A percentile compares a stretch with the other conserved stretches of the same genome.
Conservation (phyloP, 2,797 vertebrate genomes). For the Lacerta bilineata region DNA sequence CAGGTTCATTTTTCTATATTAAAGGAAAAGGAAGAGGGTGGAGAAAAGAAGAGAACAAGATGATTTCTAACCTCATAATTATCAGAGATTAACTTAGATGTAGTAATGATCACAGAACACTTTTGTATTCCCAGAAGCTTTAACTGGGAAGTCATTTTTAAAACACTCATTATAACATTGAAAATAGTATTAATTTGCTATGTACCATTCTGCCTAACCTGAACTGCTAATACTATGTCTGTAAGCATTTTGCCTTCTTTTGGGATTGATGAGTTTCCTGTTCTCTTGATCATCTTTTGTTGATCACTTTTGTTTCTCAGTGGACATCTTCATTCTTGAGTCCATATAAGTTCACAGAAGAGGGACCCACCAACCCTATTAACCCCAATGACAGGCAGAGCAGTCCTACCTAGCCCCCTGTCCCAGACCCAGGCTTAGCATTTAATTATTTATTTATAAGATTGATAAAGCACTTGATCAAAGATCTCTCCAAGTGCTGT, state of each 20-base stretch:
- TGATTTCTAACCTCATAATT: slow-evolving; percentile 55
- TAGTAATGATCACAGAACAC: slow-evolving; percentile 55
- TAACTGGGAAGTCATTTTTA: slow-evolving; percentile 40
- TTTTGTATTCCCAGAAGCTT: slow-evolving; percentile 40
- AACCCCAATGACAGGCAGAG: background rate
- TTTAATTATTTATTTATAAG: too few relatives aligned
- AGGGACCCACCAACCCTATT: background rate
- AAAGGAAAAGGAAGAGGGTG: background rate
- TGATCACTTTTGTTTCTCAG: background rate
- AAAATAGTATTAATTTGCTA: background rate
- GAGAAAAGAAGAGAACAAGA: background rate
- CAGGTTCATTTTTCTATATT: slow-evolving; percentile 43
- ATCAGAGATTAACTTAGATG: slow-evolving; percentile 54
- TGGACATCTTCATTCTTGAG: background rate
- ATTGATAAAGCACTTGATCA: too few relatives aligned
- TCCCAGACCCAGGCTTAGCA: too few relatives aligned
- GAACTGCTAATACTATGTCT: background rate
- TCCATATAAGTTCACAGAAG: background rate
- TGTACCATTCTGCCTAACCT: background rate
- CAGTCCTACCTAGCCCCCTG: too few relatives aligned
- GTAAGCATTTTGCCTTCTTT: too few relatives aligned
- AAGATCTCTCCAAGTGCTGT: too few relatives aligned
- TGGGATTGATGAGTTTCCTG: too few relatives aligned
- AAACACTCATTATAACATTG: slow-evolving; percentile 20
- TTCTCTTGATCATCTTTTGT: too few relatives aligned